These are phyloP conservation scores for Hemitrygon akajei DNA, from an alignment of 2,797 vertebrate species.

Conservation along the genomic window DNA sequence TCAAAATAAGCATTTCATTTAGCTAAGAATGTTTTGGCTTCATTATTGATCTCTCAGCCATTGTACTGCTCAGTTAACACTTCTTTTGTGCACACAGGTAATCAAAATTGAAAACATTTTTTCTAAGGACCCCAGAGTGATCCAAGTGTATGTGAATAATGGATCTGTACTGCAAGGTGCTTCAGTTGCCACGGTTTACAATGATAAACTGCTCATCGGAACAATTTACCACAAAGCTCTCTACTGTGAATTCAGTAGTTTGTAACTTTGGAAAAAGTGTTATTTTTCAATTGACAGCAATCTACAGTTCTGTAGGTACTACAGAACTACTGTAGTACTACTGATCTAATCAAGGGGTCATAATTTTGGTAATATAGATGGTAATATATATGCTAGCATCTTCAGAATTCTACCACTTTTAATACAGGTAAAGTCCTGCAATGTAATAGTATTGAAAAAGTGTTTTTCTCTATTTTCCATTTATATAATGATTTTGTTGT, in stretches of 20 bases:
- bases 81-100: constrained; percentile 53
- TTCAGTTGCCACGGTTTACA: constrained; percentile 65
- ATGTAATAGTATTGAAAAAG: too few species aligned
- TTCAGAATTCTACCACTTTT: background rate
- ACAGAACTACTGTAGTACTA: too few species aligned
- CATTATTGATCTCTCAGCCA: too few species aligned
- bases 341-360: background rate
- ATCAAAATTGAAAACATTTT: constrained; percentile 72
- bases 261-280: background rate
- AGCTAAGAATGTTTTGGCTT: background rate
- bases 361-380: background rate
- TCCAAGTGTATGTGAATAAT: constrained; percentile 65
- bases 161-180: constrained; percentile 73
- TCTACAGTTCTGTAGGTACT: background rate
- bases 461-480: too few species aligned
- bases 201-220: constrained; percentile 74
- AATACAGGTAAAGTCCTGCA: too few species aligned
- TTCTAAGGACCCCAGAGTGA: constrained; percentile 64
- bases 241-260: constrained; percentile 60
- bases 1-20: background rate
- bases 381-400: background rate
- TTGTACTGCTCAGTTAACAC: background rate
- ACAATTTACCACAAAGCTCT: constrained; percentile 80
- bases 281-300: background rate
- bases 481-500: too few species aligned